These are phyloP conservation scores for Cataglyphis rosenhaueri DNA, from an alignment of 2,888 invertebrate genomes.

Conservation along the genomic window DNA sequence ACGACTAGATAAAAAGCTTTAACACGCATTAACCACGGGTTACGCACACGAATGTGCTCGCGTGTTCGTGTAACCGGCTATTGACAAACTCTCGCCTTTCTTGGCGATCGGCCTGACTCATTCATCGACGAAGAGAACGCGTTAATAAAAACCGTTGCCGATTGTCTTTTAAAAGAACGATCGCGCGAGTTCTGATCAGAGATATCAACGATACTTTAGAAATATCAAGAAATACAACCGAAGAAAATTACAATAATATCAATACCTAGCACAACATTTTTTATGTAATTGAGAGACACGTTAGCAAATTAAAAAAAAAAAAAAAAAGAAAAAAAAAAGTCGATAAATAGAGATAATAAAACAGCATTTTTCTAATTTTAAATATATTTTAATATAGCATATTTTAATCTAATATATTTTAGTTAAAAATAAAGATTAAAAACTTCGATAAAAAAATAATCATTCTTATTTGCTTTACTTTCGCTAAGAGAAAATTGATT, in stretches of 20 bases:
- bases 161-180: conserved; percentile 65
- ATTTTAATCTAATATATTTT: background rate
- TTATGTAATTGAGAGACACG: background rate
- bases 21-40: conserved; percentile 6
- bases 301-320: background rate
- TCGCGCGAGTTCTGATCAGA: background rate
- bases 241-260: background rate
- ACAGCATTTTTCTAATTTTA: background rate
- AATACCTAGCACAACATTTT: background rate
- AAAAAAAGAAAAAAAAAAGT: background rate
- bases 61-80: conserved; percentile 34
- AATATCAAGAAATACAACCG: too few relatives aligned
- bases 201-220: background rate
- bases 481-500: conserved; percentile 4
- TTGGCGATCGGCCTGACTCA: conserved; percentile 79
- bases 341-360: background rate
- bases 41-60: background rate
- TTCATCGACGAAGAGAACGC: conserved; percentile 65
- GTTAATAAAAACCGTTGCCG: conserved; percentile 70
- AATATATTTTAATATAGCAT: background rate
- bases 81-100: conserved; percentile 79
- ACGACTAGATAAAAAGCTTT: conserved; percentile 5
- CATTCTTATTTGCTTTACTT: background rate
- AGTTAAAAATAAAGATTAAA: background rate
- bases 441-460: background rate